Evolutionary conservation across 2,797 vertebrate species (phyloP), one percentile per base, ranked within the genome.

Genomic region (Sorex maritimensis): DNA sequence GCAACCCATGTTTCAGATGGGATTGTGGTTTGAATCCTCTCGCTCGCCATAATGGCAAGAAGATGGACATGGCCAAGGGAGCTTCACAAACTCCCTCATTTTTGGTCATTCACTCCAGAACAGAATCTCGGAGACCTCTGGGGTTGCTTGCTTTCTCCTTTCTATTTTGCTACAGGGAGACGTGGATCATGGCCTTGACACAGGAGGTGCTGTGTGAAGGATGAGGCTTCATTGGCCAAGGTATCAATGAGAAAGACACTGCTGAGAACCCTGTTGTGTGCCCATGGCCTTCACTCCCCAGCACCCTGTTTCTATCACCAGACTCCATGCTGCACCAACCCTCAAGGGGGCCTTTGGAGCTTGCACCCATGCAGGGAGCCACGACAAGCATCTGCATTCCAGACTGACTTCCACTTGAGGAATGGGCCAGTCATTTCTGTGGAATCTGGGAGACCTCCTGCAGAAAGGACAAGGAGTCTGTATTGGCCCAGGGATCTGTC

Each of bases 221-320:
- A 23, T 52, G 49, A 52, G 44, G 14, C n/a, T 12, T n/a, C 67
- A 26, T 30, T n/a, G n/a, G 73, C 26, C 73, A 28, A 5, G 19
- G 15, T 52, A 2, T 52, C 81, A 28, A 81, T 30, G 46, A 46
- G 21, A 52, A 19, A 28, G 44, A 75, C 30, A 23, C 19, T 74
- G 23, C 41, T 28, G 49, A 44, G 78, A 38, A 9, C 49, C 49
- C 49, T 61, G 58, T 17, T 17, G 21, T 61, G 21, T 19, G 58
- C 21, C 58, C 58, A 28, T 34, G 24, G 55, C 0, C 34, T 14
- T 3, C 1, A 1, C 0, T 5, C 9, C 8, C 4, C 6, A 9
- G 0, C 4, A 2, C 30, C 8, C 71, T 1, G 12, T 12, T 1
- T 1, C 10, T 1, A 19, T 34, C 30, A 34, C 19, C 68, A 34